A percentile compares a stretch with the other conserved stretches of the same genome.
Conservation (phyloP, 2,888 invertebrate genomes). For the Altica lythri region DNA sequence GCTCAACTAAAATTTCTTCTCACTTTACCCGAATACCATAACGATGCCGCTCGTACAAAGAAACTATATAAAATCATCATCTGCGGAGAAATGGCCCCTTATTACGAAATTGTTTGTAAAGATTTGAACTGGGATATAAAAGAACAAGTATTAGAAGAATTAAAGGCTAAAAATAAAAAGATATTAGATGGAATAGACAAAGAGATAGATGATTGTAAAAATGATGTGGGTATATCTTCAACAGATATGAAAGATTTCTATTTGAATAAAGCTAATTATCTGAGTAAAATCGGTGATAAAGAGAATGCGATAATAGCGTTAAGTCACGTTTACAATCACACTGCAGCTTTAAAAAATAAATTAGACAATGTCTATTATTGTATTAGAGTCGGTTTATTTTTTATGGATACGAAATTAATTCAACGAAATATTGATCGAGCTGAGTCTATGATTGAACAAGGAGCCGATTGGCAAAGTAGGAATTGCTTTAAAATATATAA, state of each 20-base stretch:
- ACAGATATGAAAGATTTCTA: conserved; percentile 46
- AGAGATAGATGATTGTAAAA: conserved; percentile 41
- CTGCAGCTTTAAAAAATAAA: conserved; percentile 52
- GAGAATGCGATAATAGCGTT: conserved; percentile 47
- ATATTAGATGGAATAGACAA: conserved; percentile 43
- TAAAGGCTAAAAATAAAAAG: conserved; percentile 44
- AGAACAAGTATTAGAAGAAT: conserved; percentile 36
- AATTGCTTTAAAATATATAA: conserved; percentile 72
- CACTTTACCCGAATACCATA: conserved; percentile 58
- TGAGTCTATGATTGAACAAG: conserved; percentile 46
- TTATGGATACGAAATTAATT: conserved; percentile 45
- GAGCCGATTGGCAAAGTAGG: conserved; percentile 74
- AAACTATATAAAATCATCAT: conserved; percentile 58
- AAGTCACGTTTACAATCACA: conserved; percentile 50
- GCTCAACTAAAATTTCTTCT: conserved; percentile 64
- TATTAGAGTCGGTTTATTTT: conserved; percentile 53
- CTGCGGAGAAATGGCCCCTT: conserved; percentile 66
- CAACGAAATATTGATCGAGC: conserved; percentile 50
- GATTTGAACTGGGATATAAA: conserved; percentile 60
- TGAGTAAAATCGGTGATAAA: conserved; percentile 56
- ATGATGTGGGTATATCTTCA: conserved; percentile 37
- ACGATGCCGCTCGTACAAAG: conserved; percentile 54
- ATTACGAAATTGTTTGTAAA: conserved; percentile 64
- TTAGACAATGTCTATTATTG: conserved; percentile 56
- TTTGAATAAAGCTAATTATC: conserved; percentile 54